These are phyloP conservation scores for Scolopax rusticola DNA, from an alignment of 2,797 vertebrate genomes.

Conservation along the genomic window DNA sequence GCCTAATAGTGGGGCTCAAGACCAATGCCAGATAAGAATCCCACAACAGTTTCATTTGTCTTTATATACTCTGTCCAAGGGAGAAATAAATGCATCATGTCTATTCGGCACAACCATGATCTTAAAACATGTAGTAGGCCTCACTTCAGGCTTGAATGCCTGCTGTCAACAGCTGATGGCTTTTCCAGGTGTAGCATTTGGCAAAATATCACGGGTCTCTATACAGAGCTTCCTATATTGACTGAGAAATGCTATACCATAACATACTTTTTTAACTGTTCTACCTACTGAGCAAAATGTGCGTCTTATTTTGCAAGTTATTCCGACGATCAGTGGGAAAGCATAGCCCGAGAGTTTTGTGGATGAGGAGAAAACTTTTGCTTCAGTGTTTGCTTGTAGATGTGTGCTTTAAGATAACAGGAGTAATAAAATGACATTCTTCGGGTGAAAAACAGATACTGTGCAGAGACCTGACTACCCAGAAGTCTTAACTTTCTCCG, in stretches of 20 bases:
- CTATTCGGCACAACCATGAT: not conserved
- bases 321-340: not conserved
- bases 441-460: not conserved
- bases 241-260: not conserved
- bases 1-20: not conserved
- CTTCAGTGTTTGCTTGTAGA: not conserved
- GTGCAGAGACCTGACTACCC: not conserved
- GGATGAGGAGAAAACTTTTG: not conserved
- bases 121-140: not conserved
- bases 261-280: not conserved
- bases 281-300: not conserved
- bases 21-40: not conserved
- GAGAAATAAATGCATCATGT: not conserved
- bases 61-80: not conserved
- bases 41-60: not conserved
- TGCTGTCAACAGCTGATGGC: not conserved
- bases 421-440: conserved; percentile 1
- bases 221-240: not conserved
- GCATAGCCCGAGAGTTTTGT: not conserved
- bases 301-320: not conserved
- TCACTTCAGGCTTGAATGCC: not conserved
- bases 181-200: not conserved
- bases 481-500: conserved; percentile 12
- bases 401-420: conserved; percentile 30
- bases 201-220: not conserved